Evolutionary conservation across 2,113 vertebrate species (phyloP), one percentile per base, ranked within the genome.

Genomic region (Taxidea taxus): DNA sequence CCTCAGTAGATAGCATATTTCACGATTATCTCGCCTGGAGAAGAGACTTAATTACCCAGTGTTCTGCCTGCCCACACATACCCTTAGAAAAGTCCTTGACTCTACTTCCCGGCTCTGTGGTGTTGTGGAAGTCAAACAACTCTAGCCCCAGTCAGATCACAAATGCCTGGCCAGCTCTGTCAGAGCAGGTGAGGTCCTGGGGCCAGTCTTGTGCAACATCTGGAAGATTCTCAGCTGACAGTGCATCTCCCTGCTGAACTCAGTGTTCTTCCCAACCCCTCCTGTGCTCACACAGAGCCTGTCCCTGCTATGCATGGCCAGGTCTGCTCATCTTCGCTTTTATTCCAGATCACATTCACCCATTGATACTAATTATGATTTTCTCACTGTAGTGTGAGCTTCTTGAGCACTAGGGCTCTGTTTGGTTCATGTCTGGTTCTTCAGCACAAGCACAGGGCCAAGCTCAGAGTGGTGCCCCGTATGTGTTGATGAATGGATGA

Each of bases 21-120:
- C 96, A 96, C 85, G 93, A 95, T 96, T 94, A 95, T 90, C 96
- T 97, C 13, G 81, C 98, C 97, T 87, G 94, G 56, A 95, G 96
- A 92, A 95, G 95, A 97, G 93, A 94, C 90, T 95, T 96, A 96
- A 95, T 97, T 93, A 94, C 58, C 83, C 56, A 86, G 27, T 21
- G 37, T 82, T 89, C 80, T 95, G 29, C 75, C 62, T n/a, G 3
- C 72, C 80, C 93, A 16, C 39, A 56, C 39, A 12, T 66, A 39
- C 6, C 47, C 66, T 91, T 78, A 23, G n/a, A 82, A 93, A 91
- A 31, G 72, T n/a, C 23, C 87, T 96, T 25, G 5, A 42, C 95
- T 95, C 47, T 4, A 27, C 87, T 80, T 83, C 23, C 37, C 25
- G 7, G 62, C 85, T 51, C 75, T 72, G 47, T 29, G 7, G 82